Conservation (phyloP, 23 tunicate species). For the Diplosoma virens region DNA sequence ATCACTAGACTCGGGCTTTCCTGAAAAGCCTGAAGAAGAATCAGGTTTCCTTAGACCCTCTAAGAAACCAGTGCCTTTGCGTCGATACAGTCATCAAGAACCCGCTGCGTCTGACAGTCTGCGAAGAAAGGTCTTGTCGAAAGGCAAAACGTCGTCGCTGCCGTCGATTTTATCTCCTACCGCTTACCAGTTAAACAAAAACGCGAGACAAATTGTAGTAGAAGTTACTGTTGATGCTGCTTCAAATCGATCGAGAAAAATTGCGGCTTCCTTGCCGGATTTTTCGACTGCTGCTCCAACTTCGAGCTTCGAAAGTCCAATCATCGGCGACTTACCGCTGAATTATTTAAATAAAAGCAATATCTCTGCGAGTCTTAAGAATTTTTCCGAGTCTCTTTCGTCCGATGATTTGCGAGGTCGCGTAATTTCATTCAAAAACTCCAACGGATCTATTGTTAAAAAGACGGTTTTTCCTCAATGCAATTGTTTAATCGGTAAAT, state of each 20-base stretch:
- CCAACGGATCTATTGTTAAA: constrained; percentile 32
- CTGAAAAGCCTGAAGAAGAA: not conserved
- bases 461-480: constrained; percentile 49
- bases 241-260: too few relatives aligned
- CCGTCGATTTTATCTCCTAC: too few relatives aligned
- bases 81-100: constrained; percentile 54
- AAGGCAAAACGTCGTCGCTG: not conserved
- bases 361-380: too few relatives aligned
- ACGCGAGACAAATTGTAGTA: too few relatives aligned
- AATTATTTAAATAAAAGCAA: too few relatives aligned
- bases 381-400: too few relatives aligned
- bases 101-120: not conserved
- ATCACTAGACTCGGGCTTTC: constrained; percentile 2
- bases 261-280: too few relatives aligned
- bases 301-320: not conserved
- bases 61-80: constrained; percentile 16
- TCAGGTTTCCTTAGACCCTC: not conserved
- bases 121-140: not conserved
- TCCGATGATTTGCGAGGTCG: constrained; percentile 56
- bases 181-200: too few relatives aligned
- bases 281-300: too few relatives aligned
- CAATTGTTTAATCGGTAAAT: constrained; percentile 35
- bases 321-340: too few relatives aligned
- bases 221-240: too few relatives aligned
- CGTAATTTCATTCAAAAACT: not conserved